Evolutionary conservation across 1,140 invertebrate species (phyloP), one percentile per base, ranked within the genome.

Genomic region (Apolygus lucorum): DNA sequence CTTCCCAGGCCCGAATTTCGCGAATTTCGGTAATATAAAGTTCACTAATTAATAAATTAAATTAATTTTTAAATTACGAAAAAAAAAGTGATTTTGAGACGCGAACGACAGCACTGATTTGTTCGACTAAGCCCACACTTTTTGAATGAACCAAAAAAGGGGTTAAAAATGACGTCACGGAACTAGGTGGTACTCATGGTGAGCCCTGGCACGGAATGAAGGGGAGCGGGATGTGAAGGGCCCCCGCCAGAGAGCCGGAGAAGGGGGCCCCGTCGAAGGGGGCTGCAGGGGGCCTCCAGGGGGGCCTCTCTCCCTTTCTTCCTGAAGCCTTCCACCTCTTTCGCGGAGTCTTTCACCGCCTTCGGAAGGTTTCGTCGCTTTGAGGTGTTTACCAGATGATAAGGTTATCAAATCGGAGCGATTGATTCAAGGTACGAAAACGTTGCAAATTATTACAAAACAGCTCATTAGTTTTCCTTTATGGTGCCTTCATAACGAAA

Each of bases 131-230:
- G 17, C 17, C 17, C 4, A 42, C 4, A 4, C 34, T 42, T 42
- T 42, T 42, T 42, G 4, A 4, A 17, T 17, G n/a, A 11, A 11
- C 22, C 22, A 59, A 13, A 14, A 59, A 59, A 14, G 22, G 22
- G 22, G 22, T 14, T 21, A 14, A 59, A 59, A 59, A 59, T 59
- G 54, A 59, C 54, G 54, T 59, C 54, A 59, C 54, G 11, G 8
- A 11, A 14, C 22, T 59, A 11, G 54, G 54, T 59, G 22, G 54
- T 59, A 59, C 54, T 59, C 54, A 59, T 59, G 8, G 54, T 59
- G 54, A 24, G 54, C 22, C 54, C 54, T 59, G 54, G 22, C 54
- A 59, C 54, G 22, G 54, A 59, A 59, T 59, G 54, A 4, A 4
- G 22, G 54, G 4, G 54, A 59, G 54, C 54, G 54, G 54, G 8